phyloP scores from a whole-genome alignment of 2,888 invertebrate species.

The Tinea pellionella region DNA sequence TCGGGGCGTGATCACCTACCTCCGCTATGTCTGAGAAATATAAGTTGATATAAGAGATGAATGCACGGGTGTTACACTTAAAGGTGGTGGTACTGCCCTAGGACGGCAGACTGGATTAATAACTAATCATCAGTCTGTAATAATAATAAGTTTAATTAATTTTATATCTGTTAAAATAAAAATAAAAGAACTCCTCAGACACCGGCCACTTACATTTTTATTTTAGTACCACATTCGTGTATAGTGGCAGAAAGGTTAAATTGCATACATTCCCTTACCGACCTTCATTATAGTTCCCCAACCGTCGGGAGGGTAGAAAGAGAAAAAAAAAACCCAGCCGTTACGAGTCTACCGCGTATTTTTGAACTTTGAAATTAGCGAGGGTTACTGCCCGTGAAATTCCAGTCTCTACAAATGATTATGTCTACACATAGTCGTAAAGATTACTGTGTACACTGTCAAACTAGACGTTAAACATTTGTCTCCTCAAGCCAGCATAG shows the following conservation, averaged over 20 bases:
- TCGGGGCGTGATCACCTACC: no score
- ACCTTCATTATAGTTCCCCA: slow-evolving; percentile 22
- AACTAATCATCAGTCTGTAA: no score
- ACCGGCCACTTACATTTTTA: slow-evolving; percentile 1
- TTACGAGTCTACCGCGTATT: slow-evolving; percentile 15
- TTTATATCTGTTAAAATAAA: background rate
- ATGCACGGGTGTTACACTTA: no score
- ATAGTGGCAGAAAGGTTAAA: slow-evolving; percentile 23
- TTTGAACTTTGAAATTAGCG: slow-evolving; percentile 15
- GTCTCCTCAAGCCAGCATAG: no score
- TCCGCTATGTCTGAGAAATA: no score
- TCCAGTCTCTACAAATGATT: background rate
- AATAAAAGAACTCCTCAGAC: background rate
- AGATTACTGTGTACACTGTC: no score
- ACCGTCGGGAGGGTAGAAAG: slow-evolving; percentile 29
- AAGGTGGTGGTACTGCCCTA: no score
- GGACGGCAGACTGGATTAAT: no score
- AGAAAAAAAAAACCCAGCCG: slow-evolving; percentile 22
- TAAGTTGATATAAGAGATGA: no score
- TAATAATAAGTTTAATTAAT: background rate
- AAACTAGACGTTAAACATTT: no score
- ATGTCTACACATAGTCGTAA: background rate
- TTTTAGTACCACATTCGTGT: background rate
- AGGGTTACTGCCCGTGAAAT: slow-evolving; percentile 9
- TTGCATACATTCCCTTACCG: slow-evolving; percentile 23